Percentiles rank a stretch among this genome's conserved stretches.
These are phyloP conservation scores for Drosophila ohnishii DNA, from an alignment of 1,140 invertebrate species.

Conservation along the genomic window DNA sequence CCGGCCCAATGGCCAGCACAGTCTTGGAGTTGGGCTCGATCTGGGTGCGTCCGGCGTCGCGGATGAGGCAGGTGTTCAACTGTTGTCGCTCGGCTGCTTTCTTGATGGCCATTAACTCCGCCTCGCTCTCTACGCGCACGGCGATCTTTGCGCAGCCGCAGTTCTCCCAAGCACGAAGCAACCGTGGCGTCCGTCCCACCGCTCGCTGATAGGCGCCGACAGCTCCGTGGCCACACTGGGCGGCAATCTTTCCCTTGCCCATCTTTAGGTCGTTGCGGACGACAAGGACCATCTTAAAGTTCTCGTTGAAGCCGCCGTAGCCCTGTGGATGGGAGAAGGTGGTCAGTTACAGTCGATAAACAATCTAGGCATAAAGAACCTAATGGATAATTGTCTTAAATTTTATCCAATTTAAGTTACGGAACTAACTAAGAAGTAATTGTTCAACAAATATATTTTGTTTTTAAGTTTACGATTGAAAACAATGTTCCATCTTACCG, in stretches of 20 bases:
- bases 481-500: no score
- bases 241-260: conserved; percentile 96
- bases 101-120: conserved; percentile 87
- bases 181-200: conserved; percentile 85
- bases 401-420: no score
- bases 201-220: conserved; percentile 90
- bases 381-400: neutral
- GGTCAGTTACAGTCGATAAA: neutral
- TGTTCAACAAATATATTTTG: no score
- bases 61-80: conserved; percentile 89
- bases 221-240: conserved; percentile 96
- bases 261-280: conserved; percentile 95
- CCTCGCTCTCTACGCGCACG: conserved; percentile 88
- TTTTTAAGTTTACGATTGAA: no score
- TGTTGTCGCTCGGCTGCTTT: conserved; percentile 87
- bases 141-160: conserved; percentile 93
- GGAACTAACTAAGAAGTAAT: no score
- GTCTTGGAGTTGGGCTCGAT: conserved; percentile 93
- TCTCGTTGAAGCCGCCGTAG: conserved; percentile 80
- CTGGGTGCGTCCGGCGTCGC: conserved; percentile 96
- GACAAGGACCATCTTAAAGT: conserved; percentile 93
- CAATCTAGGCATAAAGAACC: neutral
- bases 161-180: conserved; percentile 89
- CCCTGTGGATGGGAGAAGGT: conserved; percentile 22
- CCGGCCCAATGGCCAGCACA: conserved; percentile 95